Evolutionary conservation across 2,797 vertebrate genomes (phyloP).

Genomic region (Enteromius treurensis): DNA sequence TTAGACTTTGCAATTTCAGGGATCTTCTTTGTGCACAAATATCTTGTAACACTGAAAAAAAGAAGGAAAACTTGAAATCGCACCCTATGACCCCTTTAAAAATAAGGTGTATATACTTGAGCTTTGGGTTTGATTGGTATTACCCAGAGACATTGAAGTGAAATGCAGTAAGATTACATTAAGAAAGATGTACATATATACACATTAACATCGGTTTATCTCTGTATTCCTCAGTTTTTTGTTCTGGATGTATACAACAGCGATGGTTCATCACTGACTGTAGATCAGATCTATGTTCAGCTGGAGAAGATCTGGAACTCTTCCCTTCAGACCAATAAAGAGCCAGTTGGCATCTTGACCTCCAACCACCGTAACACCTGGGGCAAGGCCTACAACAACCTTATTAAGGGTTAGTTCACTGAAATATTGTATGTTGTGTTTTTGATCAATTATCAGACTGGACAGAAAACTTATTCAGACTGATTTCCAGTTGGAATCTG

Average conservation of each 20-base stretch:
- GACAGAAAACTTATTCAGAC: not conserved
- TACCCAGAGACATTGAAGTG: not conserved
- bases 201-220: conserved; percentile 5
- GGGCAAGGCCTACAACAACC: conserved; percentile 95
- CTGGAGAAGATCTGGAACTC: conserved; percentile 99
- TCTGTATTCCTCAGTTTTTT: conserved; percentile 84
- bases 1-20: no score
- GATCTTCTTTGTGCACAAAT: no score
- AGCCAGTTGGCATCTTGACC: conserved; percentile 94
- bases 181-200: not conserved
- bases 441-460: not conserved
- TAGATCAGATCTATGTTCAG: conserved; percentile 92
- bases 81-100: no score
- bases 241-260: conserved; percentile 94
- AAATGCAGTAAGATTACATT: not conserved
- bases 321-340: conserved; percentile 96
- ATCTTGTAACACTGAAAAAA: no score
- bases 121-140: not conserved
- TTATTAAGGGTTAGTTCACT: conserved; percentile 83
- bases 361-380: conserved; percentile 97
- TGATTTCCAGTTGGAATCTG: not conserved
- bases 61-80: no score
- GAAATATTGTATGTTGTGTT: not conserved
- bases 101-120: not conserved
- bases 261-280: conserved; percentile 86